Base-by-base conservation (phyloP, 2,888 invertebrate genomes). In the Caenorhabditis sp. region DNA sequence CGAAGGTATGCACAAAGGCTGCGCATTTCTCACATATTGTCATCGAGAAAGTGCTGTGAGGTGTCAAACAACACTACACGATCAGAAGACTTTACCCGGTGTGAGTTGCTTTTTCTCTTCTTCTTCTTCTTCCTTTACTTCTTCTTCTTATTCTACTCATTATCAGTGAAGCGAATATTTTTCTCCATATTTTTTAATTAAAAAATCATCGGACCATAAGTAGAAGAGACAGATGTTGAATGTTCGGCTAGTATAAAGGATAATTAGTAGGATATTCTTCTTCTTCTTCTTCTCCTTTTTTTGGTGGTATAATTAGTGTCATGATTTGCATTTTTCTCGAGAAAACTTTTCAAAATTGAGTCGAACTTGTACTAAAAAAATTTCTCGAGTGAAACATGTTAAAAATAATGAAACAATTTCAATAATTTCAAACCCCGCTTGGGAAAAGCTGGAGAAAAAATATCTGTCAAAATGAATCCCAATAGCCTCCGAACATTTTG, bases 11-110 rank as follows among this genome's bases (percentile, higher is more conserved):
- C 95, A 95, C 89, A 95, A 95, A 92, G 95, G 94, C 93, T 97
- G 96, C 92, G 96, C 96, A 89, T 97, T 97, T 91, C 92, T 97
- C 90, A 97, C 97, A 88, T 97, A 95, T 92, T 95, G 95, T 91
- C 93, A 92, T 90, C 93, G 95, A 89, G 96, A 96, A 90, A 95
- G 94, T 91, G 95, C 95, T 86, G 91, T 94, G 88, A 93, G 92
- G 90, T 94, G 95, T 89, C 94, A 95, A 91, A 92, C 93, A 90
- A 92, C 93, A 89, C 93, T 96, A 89, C 96, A 97, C 92, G 96
- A 97, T 91, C 95, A 96, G 92, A 93, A 95, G 91, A 95, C 95
- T 89, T 92, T 97, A 91, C 95, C 95, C 90, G 96, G 96, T 94
- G 96, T 97, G 90, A 94, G 95, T 81, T 61, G 0, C 19, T 36